phyloP scores from a whole-genome alignment of 2,797 vertebrate species.

The Diglossa cyanea region DNA sequence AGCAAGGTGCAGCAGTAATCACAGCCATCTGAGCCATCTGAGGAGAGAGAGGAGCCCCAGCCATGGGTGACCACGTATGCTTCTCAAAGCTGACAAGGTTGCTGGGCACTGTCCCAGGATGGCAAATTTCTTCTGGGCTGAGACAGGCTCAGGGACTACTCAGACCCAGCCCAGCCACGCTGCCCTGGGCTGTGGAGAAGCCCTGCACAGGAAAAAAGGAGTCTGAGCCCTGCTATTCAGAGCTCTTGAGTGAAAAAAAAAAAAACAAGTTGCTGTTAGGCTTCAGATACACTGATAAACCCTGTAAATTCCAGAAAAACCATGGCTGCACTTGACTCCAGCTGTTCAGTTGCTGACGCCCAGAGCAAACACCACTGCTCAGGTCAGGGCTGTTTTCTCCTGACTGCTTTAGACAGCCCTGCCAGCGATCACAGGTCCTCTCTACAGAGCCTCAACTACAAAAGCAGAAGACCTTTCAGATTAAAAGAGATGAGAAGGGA shows the following conservation, averaged over 20 bases:
- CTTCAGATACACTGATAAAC: neutral
- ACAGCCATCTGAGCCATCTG: fast-evolving
- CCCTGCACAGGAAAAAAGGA: fast-evolving
- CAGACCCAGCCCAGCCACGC: neutral
- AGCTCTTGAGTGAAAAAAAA: fast-evolving
- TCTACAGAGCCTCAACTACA: neutral
- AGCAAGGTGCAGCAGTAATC: neutral
- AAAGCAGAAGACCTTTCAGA: neutral
- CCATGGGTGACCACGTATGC: fast-evolving
- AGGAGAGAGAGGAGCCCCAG: neutral
- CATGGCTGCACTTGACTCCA: neutral
- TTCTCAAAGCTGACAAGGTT: neutral
- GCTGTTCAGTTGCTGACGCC: neutral
- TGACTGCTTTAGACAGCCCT: neutral
- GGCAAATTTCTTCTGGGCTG: neutral
- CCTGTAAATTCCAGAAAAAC: neutral
- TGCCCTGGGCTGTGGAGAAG: fast-evolving
- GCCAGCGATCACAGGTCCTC: neutral
- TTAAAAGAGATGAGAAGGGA: neutral
- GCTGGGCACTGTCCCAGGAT: neutral
- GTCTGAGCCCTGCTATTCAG: neutral
- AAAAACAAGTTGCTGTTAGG: neutral
- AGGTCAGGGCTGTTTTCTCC: neutral
- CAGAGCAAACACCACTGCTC: neutral
- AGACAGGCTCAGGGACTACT: neutral